Percentiles rank a stretch among this genome's conserved stretches.
Evolutionary conservation across 37 sponge, comb jelly and placozoan genomes (phyloP).

Genomic region (Mnemiopsis leidyi): DNA sequence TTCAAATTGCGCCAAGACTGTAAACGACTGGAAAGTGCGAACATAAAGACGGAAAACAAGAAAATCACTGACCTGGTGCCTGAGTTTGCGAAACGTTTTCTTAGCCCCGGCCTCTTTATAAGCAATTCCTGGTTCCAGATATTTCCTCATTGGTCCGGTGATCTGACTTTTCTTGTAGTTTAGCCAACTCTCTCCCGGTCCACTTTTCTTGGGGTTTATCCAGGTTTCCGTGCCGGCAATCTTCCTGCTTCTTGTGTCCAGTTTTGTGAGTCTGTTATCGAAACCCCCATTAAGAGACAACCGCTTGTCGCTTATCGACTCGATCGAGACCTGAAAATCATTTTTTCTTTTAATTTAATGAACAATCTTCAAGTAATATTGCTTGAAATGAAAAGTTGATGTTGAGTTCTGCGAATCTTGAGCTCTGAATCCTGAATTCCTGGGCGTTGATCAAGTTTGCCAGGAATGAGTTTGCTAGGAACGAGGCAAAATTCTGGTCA

Average conservation of each 20-base stretch:
- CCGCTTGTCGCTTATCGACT: background rate
- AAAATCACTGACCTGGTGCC: too few relatives aligned
- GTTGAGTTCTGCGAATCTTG: too few relatives aligned
- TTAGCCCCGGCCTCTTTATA: background rate
- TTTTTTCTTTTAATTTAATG: too few relatives aligned
- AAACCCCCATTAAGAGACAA: background rate
- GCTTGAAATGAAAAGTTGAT: too few relatives aligned
- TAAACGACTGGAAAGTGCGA: too few relatives aligned
- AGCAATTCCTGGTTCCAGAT: background rate
- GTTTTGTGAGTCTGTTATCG: background rate
- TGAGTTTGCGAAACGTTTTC: background rate
- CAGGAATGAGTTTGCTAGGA: too few relatives aligned
- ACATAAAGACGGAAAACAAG: too few relatives aligned
- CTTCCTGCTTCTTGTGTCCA: background rate
- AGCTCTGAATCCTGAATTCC: too few relatives aligned
- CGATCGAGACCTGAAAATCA: background rate
- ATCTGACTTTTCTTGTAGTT: background rate
- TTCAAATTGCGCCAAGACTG: too few relatives aligned
- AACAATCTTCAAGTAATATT: too few relatives aligned
- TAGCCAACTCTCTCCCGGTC: background rate
- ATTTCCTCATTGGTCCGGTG: background rate
- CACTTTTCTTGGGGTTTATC: background rate
- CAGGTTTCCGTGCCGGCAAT: background rate
- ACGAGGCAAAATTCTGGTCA: too few relatives aligned
- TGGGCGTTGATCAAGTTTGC: too few relatives aligned